These are phyloP conservation scores for Hirtodrosophila histrioides DNA, from an alignment of 2,888 invertebrate genomes.

Conservation along the genomic window DNA sequence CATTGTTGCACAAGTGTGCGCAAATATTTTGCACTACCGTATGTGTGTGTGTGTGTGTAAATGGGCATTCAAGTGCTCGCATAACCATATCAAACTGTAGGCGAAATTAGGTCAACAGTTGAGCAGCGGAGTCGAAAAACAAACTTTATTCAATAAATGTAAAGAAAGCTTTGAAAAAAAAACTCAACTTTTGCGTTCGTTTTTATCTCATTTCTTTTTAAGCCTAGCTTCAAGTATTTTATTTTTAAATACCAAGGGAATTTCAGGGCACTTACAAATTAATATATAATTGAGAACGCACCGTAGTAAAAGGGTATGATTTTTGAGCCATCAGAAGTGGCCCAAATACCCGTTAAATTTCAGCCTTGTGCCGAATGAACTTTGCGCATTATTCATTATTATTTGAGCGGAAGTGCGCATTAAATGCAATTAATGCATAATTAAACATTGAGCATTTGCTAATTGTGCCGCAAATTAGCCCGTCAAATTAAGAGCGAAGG, in stretches of 20 bases:
- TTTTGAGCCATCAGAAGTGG: too few relatives aligned
- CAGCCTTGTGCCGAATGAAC: conserved; percentile 6
- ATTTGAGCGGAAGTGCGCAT: conserved; percentile 69
- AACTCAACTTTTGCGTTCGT: background rate
- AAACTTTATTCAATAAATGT: background rate
- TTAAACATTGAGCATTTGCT: conserved; percentile 65
- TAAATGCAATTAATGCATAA: conserved; percentile 79
- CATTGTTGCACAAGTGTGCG: conserved; percentile 36
- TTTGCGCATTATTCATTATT: conserved; percentile 48
- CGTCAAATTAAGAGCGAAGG: conserved; percentile 36
- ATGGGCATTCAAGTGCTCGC: conserved; percentile 35
- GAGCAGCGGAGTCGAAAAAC: conserved; percentile 1
- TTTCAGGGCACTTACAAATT: background rate
- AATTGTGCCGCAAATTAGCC: conserved; percentile 63
- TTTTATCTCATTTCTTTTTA: conserved; percentile 1
- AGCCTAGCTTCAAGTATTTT: conserved; percentile 3
- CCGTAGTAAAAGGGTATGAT: too few relatives aligned
- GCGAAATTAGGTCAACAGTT: conserved; percentile 49
- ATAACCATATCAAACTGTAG: conserved; percentile 36
- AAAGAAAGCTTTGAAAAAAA: conserved; percentile 5
- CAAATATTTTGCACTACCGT: conserved; percentile 44
- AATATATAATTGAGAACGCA: conserved; percentile 37
- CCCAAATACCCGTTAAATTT: too few relatives aligned
- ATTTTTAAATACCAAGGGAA: too few relatives aligned
- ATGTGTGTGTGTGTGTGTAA: conserved; percentile 12